These are phyloP conservation scores for Homarus americanus DNA, from an alignment of 1,140 invertebrate genomes.

Conservation along the genomic window DNA sequence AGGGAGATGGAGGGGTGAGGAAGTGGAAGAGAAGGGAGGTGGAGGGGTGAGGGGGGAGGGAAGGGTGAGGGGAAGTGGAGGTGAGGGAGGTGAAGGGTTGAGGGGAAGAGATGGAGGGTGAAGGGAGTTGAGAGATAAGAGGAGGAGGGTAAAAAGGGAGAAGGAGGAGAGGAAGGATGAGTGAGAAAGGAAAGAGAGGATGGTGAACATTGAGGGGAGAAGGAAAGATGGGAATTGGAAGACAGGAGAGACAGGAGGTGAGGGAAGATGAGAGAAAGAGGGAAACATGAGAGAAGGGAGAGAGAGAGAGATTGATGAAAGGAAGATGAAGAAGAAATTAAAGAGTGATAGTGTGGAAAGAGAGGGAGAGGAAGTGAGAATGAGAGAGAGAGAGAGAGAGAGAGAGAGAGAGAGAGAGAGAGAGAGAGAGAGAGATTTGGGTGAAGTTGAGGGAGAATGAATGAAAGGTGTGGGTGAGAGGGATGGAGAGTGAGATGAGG, in stretches of 20 bases:
- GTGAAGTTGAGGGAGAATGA: no score
- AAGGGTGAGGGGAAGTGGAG: background rate
- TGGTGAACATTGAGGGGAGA: no score
- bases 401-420: constrained; percentile 15
- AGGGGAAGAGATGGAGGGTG: background rate
- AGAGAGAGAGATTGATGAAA: no score
- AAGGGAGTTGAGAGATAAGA: background rate
- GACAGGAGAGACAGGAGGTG: background rate
- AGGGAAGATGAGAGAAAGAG: background rate
- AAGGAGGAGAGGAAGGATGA: background rate
- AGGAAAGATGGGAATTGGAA: no score
- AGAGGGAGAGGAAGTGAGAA: background rate
- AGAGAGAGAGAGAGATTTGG: background rate
- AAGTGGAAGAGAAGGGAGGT: background rate
- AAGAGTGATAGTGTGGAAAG: no score
- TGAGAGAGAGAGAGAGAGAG: background rate
- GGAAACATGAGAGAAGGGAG: background rate
- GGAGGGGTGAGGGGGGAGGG: background rate
- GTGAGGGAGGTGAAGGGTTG: background rate
- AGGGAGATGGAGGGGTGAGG: background rate
- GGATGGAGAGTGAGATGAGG: no score
- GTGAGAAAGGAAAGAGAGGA: background rate
- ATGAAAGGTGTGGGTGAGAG: background rate
- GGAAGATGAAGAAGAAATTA: no score
- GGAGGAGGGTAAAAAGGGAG: background rate